Percentiles rank a stretch among this genome's conserved stretches.
Conservation (phyloP, 2,888 invertebrate species). For the Lycia hirtaria region DNA sequence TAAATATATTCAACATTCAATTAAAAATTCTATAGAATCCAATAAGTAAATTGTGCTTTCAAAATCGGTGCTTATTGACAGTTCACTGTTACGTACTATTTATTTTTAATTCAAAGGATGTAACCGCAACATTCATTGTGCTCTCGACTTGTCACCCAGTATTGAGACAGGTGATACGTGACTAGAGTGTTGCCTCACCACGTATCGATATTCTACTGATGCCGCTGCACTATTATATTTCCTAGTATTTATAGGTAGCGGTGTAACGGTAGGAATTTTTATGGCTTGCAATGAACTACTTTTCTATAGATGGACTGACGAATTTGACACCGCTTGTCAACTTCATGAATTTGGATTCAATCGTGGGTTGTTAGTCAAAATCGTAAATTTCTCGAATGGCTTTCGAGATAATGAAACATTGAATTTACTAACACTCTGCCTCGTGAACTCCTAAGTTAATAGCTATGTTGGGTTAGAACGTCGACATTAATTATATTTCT, state of each 20-base stretch:
- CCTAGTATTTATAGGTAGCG: constrained; percentile 53
- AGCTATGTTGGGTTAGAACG: constrained; percentile 3
- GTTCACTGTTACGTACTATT: neutral
- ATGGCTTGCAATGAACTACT: constrained; percentile 45
- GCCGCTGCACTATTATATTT: constrained; percentile 50
- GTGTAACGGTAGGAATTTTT: constrained; percentile 49
- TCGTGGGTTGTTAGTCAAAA: neutral
- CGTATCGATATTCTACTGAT: constrained; percentile 53
- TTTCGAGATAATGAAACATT: neutral
- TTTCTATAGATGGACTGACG: constrained; percentile 28
- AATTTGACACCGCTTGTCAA: constrained; percentile 13
- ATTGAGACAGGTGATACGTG: constrained; percentile 46
- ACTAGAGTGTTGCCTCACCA: constrained; percentile 53
- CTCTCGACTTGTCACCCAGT: constrained; percentile 45
- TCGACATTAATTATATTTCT: constrained; percentile 9
- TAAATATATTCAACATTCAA: no score
- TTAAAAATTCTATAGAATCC: neutral
- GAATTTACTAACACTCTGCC: neutral
- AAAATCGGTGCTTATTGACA: neutral
- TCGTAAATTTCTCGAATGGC: neutral
- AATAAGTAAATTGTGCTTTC: neutral
- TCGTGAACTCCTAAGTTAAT: neutral
- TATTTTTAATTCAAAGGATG: constrained; percentile 17
- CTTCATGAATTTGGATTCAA: neutral
- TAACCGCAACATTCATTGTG: constrained; percentile 7